Percentiles rank a stretch among this genome's conserved stretches.
Conservation (phyloP, 30 jellyfish, hydroid and myxozoan species). For the Calvadosia cruxmelitensis region DNA sequence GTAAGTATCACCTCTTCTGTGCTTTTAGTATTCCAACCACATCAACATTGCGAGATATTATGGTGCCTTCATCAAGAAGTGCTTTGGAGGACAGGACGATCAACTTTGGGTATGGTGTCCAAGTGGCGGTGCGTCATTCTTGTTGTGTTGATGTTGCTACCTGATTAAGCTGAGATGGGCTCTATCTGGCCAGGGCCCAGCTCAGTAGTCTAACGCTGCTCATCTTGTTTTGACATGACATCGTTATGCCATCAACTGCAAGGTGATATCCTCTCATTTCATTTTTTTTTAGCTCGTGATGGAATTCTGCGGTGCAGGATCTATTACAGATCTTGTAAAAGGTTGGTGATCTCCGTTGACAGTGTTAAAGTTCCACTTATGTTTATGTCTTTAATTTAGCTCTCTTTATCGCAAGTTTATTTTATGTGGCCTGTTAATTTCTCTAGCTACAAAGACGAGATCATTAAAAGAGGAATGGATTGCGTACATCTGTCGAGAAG, state of each 20-base stretch:
- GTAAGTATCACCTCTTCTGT: background rate
- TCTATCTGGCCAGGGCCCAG: no score
- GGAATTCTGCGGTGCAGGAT: slow-evolving; percentile 99
- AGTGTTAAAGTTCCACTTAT: background rate
- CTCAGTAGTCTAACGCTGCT: background rate
- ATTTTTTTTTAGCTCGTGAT: slow-evolving; percentile 52
- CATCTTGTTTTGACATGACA: background rate
- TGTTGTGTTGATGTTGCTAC: no score
- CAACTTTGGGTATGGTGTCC: slow-evolving; percentile 94
- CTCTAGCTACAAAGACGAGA: slow-evolving; percentile 83
- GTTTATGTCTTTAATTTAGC: background rate
- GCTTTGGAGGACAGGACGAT: slow-evolving; percentile 83
- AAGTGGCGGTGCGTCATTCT: no score
- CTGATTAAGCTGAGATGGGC: no score
- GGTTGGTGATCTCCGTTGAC: slow-evolving; percentile 18
- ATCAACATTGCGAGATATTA: slow-evolving; percentile 79
- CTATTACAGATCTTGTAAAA: slow-evolving; percentile 93
- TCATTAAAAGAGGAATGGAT: slow-evolving; percentile 98
- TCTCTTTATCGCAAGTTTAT: background rate
- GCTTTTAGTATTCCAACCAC: slow-evolving; percentile 73
- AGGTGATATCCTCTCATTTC: background rate
- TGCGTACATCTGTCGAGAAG: slow-evolving; percentile 89
- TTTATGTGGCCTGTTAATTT: slow-evolving; percentile 1
- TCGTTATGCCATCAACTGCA: background rate
- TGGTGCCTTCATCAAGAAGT: slow-evolving; percentile 93